phyloP scores from a whole-genome alignment of 2,797 vertebrate genomes.

The Ctenopoma kingsleyae region DNA sequence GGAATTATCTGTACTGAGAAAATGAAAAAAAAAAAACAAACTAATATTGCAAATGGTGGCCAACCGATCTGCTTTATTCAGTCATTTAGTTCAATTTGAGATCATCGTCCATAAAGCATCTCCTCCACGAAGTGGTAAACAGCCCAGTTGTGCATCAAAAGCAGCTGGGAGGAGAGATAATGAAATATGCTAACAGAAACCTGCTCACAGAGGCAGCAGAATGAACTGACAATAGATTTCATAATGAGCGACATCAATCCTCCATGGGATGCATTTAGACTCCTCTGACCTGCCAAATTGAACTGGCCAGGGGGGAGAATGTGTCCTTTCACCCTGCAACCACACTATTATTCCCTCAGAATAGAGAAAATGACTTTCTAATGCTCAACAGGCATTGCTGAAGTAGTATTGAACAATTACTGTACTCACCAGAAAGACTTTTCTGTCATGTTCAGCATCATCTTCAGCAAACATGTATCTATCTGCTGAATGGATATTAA shows the following conservation, averaged over 20 bases:
- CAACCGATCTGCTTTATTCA: conserved; percentile 15
- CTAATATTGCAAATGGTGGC: conserved; percentile 1
- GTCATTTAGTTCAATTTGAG: conserved; percentile 28
- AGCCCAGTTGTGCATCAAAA: conserved; percentile 32
- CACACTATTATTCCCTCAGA: background rate
- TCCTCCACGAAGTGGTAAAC: conserved; percentile 27
- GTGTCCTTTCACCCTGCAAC: conserved; percentile 8
- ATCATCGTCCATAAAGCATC: conserved; percentile 31
- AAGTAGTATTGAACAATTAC: background rate
- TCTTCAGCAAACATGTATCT: background rate
- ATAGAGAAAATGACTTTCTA: conserved; percentile 8
- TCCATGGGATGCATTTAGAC: conserved; percentile 4
- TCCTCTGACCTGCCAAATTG: conserved; percentile 16
- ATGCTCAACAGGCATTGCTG: background rate
- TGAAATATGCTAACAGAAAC: conserved; percentile 26
- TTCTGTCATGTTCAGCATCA: background rate
- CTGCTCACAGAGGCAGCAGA: conserved; percentile 1
- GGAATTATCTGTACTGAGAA: conserved; percentile 15
- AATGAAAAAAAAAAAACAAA: background rate
- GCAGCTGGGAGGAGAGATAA: conserved; percentile 26
- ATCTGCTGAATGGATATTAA: background rate
- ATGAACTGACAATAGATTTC: conserved; percentile 37
- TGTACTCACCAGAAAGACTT: background rate
- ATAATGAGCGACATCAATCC: conserved; percentile 20
- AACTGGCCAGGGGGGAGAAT: conserved; percentile 12